These are phyloP conservation scores for Ammodytes marinus DNA, from an alignment of 2,113 vertebrate genomes.

Conservation along the genomic window DNA sequence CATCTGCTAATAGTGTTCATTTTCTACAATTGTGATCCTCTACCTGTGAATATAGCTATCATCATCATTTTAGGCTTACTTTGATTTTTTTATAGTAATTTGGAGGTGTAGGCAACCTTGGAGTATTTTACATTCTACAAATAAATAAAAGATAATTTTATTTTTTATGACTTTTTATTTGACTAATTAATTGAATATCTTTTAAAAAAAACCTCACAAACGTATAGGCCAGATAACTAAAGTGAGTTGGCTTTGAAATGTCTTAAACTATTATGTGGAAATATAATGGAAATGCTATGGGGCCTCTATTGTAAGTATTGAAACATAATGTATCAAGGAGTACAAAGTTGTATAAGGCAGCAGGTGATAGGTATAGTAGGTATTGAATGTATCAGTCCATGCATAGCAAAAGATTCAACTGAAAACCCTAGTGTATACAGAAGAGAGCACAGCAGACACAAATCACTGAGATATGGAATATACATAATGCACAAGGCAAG, in stretches of 20 bases:
- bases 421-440: background rate
- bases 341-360: constrained; percentile 9
- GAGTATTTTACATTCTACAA: background rate
- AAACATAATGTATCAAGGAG: constrained; percentile 11
- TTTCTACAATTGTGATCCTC: background rate
- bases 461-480: constrained; percentile 7
- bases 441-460: background rate
- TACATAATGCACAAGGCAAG: background rate
- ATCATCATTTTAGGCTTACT: background rate
- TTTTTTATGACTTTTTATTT: no score
- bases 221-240: no score
- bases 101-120: background rate
- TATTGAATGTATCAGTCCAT: background rate
- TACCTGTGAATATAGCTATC: background rate
- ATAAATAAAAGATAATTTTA: no score
- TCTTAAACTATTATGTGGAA: no score
- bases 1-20: background rate
- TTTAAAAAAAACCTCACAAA: no score
- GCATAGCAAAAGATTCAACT: background rate
- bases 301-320: background rate
- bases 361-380: background rate
- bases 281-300: no score
- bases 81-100: background rate
- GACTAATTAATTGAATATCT: no score
- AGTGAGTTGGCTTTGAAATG: no score